phyloP scores from a whole-genome alignment of 2,797 vertebrate genomes.

The Microhierax caerulescens region DNA sequence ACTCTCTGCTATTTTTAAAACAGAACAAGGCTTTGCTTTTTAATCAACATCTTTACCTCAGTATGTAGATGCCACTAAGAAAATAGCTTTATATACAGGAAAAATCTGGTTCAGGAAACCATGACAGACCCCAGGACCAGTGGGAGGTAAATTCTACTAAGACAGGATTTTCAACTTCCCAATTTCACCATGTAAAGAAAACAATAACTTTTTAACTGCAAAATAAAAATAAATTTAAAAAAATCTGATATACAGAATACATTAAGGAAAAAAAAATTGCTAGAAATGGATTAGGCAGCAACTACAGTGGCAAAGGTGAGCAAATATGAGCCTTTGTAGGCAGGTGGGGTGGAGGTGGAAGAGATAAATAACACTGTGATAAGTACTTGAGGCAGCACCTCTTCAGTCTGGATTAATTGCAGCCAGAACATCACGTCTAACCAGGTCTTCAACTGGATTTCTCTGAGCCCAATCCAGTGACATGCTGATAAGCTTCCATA shows the following conservation, averaged over 20 bases:
- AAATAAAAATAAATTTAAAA: background rate
- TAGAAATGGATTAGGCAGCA: background rate
- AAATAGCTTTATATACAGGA: background rate
- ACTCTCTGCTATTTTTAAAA: constrained; percentile 32
- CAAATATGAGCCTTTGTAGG: background rate
- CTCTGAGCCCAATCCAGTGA: background rate
- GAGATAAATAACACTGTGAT: background rate
- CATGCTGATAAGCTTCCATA: background rate
- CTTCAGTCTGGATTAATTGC: background rate
- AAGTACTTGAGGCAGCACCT: background rate
- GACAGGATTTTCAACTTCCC: background rate
- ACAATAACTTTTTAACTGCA: background rate
- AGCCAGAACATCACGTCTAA: background rate
- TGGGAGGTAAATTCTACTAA: background rate
- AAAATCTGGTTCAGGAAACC: background rate
- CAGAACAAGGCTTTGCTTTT: background rate
- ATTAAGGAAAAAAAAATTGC: background rate
- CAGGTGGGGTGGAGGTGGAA: background rate
- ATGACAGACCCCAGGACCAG: background rate
- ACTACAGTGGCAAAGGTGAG: background rate
- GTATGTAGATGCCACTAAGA: background rate
- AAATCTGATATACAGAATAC: background rate
- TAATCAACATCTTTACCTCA: background rate
- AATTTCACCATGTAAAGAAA: background rate
- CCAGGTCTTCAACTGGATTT: background rate